Percentiles rank a stretch among this genome's conserved stretches.
These are phyloP conservation scores for Aphrophora alni DNA, from an alignment of 2,888 invertebrate genomes.

Conservation along the genomic window DNA sequence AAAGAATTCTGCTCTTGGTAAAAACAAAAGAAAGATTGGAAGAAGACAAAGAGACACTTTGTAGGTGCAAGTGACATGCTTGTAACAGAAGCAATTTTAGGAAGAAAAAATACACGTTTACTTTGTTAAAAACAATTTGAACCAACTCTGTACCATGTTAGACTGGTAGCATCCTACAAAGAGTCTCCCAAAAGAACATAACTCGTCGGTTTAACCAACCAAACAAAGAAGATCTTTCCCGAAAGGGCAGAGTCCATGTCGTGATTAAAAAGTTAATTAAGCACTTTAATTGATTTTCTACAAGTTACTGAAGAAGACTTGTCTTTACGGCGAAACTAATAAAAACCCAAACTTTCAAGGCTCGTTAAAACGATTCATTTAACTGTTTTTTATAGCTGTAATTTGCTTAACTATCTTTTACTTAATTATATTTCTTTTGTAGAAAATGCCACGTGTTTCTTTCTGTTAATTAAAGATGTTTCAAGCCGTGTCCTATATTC, in stretches of 20 bases:
- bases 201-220: background rate
- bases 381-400: background rate
- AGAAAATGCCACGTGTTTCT: background rate
- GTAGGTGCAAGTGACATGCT: too few species aligned
- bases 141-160: background rate
- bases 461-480: background rate
- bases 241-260: background rate
- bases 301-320: background rate
- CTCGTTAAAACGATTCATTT: background rate
- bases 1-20: too few species aligned
- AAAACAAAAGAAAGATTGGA: too few species aligned
- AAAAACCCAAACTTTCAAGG: background rate
- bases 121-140: background rate
- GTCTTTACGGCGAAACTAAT: background rate
- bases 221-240: background rate
- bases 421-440: background rate
- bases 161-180: background rate
- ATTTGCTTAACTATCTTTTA: background rate
- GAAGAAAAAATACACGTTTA: background rate
- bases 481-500: background rate
- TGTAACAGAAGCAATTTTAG: too few species aligned
- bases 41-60: too few species aligned
- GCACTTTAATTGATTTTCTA: background rate
- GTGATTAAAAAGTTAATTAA: conserved; percentile 9
- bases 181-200: background rate